Evolutionary conservation across 1,140 invertebrate species (phyloP).

Genomic region (Cylas formicarius): DNA sequence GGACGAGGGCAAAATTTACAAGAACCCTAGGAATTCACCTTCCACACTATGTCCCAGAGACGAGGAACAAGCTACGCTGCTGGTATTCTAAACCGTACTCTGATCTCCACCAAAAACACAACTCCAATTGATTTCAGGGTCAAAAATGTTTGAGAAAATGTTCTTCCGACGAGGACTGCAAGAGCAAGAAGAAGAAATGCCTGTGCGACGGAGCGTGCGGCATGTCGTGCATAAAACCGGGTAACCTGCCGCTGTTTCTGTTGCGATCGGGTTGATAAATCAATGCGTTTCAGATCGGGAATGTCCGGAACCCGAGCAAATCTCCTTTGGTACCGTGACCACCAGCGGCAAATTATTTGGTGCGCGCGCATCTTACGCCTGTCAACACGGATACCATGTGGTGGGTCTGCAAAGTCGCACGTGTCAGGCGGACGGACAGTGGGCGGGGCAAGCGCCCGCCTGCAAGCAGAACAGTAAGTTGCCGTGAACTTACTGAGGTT

Average conservation of each 20-base stretch:
- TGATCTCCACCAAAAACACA: not conserved
- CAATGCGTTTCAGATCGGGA: slow-evolving; percentile 55
- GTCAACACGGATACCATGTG: slow-evolving; percentile 77
- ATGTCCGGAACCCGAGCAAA: slow-evolving; percentile 67
- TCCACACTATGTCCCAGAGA: slow-evolving; percentile 74
- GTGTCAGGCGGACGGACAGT: slow-evolving; percentile 87
- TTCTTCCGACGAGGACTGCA: slow-evolving; percentile 89
- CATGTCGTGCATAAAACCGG: slow-evolving; percentile 93
- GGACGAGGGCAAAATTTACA: slow-evolving; percentile 71
- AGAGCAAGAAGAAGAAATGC: slow-evolving; percentile 93
- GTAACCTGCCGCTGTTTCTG: slow-evolving; percentile 39
- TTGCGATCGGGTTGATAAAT: not conserved
- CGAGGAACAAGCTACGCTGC: slow-evolving; percentile 60
- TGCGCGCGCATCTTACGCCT: slow-evolving; percentile 73
- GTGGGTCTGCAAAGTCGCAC: slow-evolving; percentile 76
- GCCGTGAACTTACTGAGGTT: not conserved
- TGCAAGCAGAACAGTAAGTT: slow-evolving; percentile 81
- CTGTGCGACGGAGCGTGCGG: slow-evolving; percentile 94
- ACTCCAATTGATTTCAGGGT: slow-evolving; percentile 46
- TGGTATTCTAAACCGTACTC: no score
- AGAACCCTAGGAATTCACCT: slow-evolving; percentile 82
- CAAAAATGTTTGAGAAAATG: slow-evolving; percentile 91
- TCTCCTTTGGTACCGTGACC: slow-evolving; percentile 62
- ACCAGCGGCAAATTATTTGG: slow-evolving; percentile 71
- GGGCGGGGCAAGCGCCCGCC: slow-evolving; percentile 78